Base-by-base conservation (phyloP, 2,797 vertebrate species). In the Acrossocheilus fasciatus region DNA sequence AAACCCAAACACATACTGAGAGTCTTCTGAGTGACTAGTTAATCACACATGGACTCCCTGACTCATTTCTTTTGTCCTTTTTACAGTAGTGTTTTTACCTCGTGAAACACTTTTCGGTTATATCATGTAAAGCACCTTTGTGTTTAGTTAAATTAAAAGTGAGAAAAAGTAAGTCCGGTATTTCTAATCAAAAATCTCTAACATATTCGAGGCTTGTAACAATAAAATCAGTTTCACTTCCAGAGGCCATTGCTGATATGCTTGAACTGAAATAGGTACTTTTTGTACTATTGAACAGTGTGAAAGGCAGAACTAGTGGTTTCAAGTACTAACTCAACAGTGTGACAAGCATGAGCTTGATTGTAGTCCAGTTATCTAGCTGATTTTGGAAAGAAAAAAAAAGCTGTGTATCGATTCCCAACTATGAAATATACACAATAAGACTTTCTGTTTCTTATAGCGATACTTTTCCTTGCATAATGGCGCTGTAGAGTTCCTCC, bases 391-490 rank as follows among this genome's bases (percentile, higher is more conserved):
- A 36, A 26, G 26, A 26, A 30, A 30, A 30, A 39, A 41, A 4
- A 77, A 57, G 8, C 73, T 2, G 23, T 11, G 17, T 36, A 54
- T 20, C 18, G 11, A 41, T 15, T 11, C 17, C 26, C 15, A 26
- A n/a, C 34, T 57, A 57, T 20, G 18, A 76, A 30, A 54, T 54
- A 3, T 14, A 20, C 47, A 36, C 47, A 36, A 12, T 76, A 23
- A 45, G 8, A 3, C 43, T 20, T 1, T 17, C 15, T 36, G 1
- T 15, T 17, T 82, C 87, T 97, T 93, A 98, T 73, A 97, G 91
- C 36, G 91, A 81, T 0, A 93, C 91, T 70, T 93, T 93, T 0
- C 94, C 95, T 0, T 95, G 89, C 20, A 87, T 90, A 83, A 98
- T 95, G 59, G 83, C 91, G 0, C 88, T 69, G 41, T 95, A 93